Evolutionary conservation across 2,888 invertebrate genomes (phyloP).

Genomic region (Erebia palarica): DNA sequence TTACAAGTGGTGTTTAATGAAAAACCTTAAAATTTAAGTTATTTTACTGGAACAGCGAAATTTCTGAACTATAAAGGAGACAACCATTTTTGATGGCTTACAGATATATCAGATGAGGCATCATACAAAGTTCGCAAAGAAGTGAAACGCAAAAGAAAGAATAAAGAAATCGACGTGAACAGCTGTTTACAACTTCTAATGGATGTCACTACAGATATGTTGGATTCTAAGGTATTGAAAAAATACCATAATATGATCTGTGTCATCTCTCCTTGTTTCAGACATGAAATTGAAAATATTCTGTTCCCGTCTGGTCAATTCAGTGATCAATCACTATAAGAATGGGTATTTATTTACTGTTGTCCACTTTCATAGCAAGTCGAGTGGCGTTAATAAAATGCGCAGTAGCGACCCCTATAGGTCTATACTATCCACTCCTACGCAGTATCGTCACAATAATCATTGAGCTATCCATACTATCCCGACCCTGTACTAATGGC

Average conservation of each 20-base stretch:
- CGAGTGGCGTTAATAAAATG: conserved; percentile 55
- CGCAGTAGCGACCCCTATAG: conserved; percentile 50
- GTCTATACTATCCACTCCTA: conserved; percentile 52
- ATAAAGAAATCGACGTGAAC: conserved; percentile 91
- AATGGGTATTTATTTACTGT: conserved; percentile 41
- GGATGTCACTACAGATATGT: conserved; percentile 92
- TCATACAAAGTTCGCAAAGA: conserved; percentile 73
- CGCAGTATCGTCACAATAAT: conserved; percentile 54
- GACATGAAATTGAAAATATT: neutral
- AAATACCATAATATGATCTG: neutral
- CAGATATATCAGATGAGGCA: conserved; percentile 68
- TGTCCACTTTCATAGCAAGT: conserved; percentile 61
- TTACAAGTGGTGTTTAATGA: too few relatives aligned
- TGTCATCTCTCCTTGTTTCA: neutral
- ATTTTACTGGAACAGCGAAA: neutral
- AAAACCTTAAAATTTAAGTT: neutral
- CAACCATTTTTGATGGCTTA: conserved; percentile 15
- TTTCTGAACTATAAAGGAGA: too few relatives aligned
- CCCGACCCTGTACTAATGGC: conserved; percentile 40
- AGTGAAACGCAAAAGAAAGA: conserved; percentile 68
- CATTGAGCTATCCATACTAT: conserved; percentile 30
- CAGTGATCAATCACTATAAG: too few relatives aligned
- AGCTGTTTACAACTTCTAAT: conserved; percentile 96
- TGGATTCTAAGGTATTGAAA: conserved; percentile 67
- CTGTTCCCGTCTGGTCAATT: too few relatives aligned